These are phyloP conservation scores for Nycticorax nycticorax DNA, from an alignment of 2,113 vertebrate genomes.

Conservation along the genomic window DNA sequence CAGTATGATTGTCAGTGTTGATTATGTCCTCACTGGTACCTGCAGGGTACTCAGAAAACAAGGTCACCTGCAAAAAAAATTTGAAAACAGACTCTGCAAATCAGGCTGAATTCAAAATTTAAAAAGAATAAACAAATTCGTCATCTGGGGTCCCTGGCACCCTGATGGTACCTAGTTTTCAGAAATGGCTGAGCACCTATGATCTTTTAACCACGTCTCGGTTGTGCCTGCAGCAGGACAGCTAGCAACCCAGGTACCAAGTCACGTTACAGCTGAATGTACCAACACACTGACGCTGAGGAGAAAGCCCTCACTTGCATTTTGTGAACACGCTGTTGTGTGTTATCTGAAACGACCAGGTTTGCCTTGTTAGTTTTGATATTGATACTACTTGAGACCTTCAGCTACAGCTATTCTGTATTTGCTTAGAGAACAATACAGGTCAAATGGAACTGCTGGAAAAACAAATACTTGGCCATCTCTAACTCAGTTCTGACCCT, in stretches of 20 bases:
- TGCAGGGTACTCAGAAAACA: neutral
- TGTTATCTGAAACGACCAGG: neutral
- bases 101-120: neutral
- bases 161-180: neutral
- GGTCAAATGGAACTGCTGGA: conserved; percentile 12
- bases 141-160: neutral
- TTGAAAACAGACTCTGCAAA: neutral
- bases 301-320: neutral
- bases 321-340: neutral
- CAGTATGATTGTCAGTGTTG: neutral
- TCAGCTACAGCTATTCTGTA: neutral
- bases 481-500: neutral
- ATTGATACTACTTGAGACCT: neutral
- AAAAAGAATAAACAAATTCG: neutral
- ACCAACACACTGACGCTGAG: neutral
- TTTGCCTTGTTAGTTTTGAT: neutral
- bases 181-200: neutral
- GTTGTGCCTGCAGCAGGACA: neutral
- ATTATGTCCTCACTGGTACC: neutral
- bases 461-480: conserved; percentile 38
- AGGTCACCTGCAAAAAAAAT: neutral
- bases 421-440: conserved; percentile 37
- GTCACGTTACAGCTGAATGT: fast-evolving
- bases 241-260: neutral
- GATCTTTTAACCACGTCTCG: neutral